Conservation (phyloP, 2,888 invertebrate genomes). For the Flexamia atlantica region DNA sequence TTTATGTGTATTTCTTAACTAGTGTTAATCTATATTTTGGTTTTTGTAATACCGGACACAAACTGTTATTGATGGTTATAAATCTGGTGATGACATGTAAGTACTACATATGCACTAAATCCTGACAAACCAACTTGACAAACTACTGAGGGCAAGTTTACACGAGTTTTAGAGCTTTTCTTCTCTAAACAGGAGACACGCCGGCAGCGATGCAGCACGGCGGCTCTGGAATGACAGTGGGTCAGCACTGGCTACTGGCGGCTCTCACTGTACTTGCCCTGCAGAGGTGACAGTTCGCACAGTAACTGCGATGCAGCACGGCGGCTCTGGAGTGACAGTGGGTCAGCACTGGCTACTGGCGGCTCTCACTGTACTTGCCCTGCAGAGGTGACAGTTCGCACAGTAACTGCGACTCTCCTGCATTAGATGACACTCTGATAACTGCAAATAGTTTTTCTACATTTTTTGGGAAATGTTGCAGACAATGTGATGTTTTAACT, state of each 20-base stretch:
- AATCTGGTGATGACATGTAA: no score
- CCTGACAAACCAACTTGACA: no score
- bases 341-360: not conserved
- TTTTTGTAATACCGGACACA: no score
- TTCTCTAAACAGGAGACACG: not conserved
- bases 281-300: constrained; percentile 8
- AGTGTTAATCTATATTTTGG: no score
- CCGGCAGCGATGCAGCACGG: constrained; percentile 44
- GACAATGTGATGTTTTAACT: no score
- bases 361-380: not conserved
- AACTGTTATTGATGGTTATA: no score
- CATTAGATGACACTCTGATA: not conserved
- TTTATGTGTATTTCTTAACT: no score
- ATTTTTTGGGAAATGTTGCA: no score
- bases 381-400: not conserved
- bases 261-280: not conserved
- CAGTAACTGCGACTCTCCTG: not conserved
- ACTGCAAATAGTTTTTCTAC: no score
- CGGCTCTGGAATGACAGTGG: not conserved
- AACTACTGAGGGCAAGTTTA: no score
- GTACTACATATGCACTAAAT: no score
- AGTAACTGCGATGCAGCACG: constrained; percentile 25
- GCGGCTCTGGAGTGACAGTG: not conserved
- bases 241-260: not conserved
- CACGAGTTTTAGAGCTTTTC: no score